These are phyloP conservation scores for Argopecten irradians DNA, from an alignment of 1,140 invertebrate species.

Conservation along the genomic window DNA sequence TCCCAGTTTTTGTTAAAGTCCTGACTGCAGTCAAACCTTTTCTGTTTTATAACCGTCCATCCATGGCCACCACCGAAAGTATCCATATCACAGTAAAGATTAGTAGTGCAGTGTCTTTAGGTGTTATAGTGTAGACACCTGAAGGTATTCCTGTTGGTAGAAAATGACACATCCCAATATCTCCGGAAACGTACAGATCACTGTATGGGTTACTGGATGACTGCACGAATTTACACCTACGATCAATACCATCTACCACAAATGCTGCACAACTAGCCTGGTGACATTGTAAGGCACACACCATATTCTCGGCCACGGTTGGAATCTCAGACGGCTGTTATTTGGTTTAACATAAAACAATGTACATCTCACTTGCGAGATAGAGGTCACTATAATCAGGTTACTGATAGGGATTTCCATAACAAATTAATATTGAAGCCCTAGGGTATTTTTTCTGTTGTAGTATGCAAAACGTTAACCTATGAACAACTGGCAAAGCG, in stretches of 20 bases:
- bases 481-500: too few relatives aligned
- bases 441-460: too few relatives aligned
- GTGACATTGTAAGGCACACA: background rate
- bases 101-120: background rate
- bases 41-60: constrained; percentile 15
- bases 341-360: background rate
- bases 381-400: too few relatives aligned
- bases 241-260: background rate
- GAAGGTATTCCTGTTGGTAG: background rate
- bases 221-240: background rate
- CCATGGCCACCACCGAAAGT: background rate
- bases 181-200: background rate
- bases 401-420: too few relatives aligned
- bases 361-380: too few relatives aligned
- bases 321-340: background rate
- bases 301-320: background rate
- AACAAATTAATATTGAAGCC: too few relatives aligned
- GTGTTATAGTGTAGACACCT: background rate
- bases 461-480: too few relatives aligned
- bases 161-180: constrained; percentile 4
- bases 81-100: background rate
- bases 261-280: background rate
- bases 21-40: background rate
- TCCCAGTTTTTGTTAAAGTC: background rate
- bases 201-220: background rate